Evolutionary conservation across 2,797 vertebrate genomes (phyloP).

Genomic region (Leptodactylus fallax): DNA sequence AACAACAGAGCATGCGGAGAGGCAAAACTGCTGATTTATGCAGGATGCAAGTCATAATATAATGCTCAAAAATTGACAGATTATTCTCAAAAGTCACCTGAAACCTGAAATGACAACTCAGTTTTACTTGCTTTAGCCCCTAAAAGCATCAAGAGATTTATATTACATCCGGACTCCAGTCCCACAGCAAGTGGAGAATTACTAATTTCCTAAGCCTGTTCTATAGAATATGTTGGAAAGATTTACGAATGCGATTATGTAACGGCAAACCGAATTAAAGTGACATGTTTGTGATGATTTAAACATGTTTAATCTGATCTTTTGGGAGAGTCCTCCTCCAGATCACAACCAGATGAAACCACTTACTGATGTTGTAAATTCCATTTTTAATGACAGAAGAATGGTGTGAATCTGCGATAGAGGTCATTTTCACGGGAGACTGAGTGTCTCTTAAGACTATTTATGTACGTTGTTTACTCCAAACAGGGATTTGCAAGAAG

Average conservation of each 20-base stretch:
- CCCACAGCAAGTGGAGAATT: background rate
- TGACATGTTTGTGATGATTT: constrained; percentile 53
- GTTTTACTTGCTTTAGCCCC: too few species aligned
- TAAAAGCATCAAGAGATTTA: background rate
- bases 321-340: constrained; percentile 44
- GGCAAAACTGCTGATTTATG: too few species aligned
- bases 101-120: too few species aligned
- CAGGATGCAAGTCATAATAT: too few species aligned
- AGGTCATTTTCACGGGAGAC: constrained; percentile 35
- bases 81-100: too few species aligned
- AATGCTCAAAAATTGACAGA: too few species aligned
- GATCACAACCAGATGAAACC: constrained; percentile 50
- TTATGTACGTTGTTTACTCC: constrained; percentile 52
- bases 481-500: constrained; percentile 42
- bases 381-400: constrained; percentile 46
- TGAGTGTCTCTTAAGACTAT: constrained; percentile 39
- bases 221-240: constrained; percentile 1
- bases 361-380: constrained; percentile 58
- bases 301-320: constrained; percentile 48
- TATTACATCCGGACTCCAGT: background rate
- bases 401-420: constrained; percentile 43
- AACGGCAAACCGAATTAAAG: constrained; percentile 28
- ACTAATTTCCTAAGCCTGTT: background rate
- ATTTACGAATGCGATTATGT: constrained; percentile 30
- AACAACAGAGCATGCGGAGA: too few species aligned